phyloP scores from a whole-genome alignment of 1,140 invertebrate species.

The Homalodisca vitripennis region DNA sequence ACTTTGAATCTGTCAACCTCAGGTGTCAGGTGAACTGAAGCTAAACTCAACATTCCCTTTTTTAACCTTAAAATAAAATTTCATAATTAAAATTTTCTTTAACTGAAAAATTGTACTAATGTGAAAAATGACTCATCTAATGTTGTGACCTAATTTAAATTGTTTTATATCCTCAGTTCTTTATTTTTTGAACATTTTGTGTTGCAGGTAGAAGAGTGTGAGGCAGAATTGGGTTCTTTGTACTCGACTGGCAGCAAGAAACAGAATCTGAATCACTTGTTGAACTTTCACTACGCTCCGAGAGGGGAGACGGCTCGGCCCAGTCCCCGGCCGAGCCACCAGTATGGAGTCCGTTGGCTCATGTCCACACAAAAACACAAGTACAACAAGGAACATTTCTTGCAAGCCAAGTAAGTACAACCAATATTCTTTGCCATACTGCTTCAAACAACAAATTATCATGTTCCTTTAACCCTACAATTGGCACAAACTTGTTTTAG shows the following conservation, averaged over 20 bases:
- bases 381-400: constrained; percentile 90
- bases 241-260: constrained; percentile 78
- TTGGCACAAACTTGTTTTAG: too few relatives aligned
- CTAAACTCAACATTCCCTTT: too few relatives aligned
- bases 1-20: too few relatives aligned
- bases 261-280: constrained; percentile 88
- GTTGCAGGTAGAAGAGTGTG: constrained; percentile 45
- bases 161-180: too few relatives aligned
- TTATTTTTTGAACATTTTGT: constrained; percentile 21
- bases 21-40: too few relatives aligned
- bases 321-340: constrained; percentile 24
- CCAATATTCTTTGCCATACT: too few relatives aligned
- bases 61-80: too few relatives aligned
- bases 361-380: constrained; percentile 57
- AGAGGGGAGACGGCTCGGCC: constrained; percentile 44
- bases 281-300: constrained; percentile 80
- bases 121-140: constrained; percentile 26
- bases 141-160: neutral
- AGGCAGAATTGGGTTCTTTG: constrained; percentile 77
- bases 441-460: too few relatives aligned
- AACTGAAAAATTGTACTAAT: neutral
- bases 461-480: too few relatives aligned
- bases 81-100: too few relatives aligned
- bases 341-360: constrained; percentile 39
- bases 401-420: constrained; percentile 91